These are phyloP conservation scores for Thaumetopoea pityocampa DNA, from an alignment of 1,140 invertebrate species.

Conservation along the genomic window DNA sequence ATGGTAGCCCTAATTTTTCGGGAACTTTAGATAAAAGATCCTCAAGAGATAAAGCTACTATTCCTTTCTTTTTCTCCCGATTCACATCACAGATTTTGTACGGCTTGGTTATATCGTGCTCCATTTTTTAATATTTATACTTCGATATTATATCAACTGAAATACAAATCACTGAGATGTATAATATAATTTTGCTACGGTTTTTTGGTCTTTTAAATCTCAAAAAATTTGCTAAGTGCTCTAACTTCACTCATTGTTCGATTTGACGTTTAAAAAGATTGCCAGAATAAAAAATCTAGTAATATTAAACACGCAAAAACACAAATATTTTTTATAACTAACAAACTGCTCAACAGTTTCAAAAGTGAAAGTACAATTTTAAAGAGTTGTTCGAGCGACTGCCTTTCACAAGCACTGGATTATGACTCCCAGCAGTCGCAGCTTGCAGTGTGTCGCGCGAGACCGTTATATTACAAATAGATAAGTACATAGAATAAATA, in stretches of 20 bases:
- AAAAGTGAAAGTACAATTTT: background rate
- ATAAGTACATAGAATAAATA: slow-evolving; percentile 1
- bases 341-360: too few species aligned
- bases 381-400: slow-evolving; percentile 13
- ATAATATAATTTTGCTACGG: too few species aligned
- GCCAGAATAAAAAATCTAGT: slow-evolving; percentile 23
- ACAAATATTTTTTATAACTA: background rate
- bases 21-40: slow-evolving; percentile 83
- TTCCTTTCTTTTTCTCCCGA: slow-evolving; percentile 86
- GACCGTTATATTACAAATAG: slow-evolving; percentile 1
- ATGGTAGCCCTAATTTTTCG: slow-evolving; percentile 80
- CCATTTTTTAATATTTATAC: slow-evolving; percentile 43
- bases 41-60: slow-evolving; percentile 85
- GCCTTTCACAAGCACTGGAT: slow-evolving; percentile 21
- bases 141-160: too few species aligned
- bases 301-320: too few species aligned
- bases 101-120: slow-evolving; percentile 68
- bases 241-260: slow-evolving; percentile 9
- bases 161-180: too few species aligned
- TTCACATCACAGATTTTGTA: slow-evolving; percentile 80
- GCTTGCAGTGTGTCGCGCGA: slow-evolving; percentile 3
- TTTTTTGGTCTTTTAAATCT: too few species aligned
- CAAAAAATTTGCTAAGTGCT: slow-evolving; percentile 2
- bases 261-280: slow-evolving; percentile 28
- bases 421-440: slow-evolving; percentile 22